Conservation (phyloP, 2,113 vertebrate species). For the Laticauda colubrina region DNA sequence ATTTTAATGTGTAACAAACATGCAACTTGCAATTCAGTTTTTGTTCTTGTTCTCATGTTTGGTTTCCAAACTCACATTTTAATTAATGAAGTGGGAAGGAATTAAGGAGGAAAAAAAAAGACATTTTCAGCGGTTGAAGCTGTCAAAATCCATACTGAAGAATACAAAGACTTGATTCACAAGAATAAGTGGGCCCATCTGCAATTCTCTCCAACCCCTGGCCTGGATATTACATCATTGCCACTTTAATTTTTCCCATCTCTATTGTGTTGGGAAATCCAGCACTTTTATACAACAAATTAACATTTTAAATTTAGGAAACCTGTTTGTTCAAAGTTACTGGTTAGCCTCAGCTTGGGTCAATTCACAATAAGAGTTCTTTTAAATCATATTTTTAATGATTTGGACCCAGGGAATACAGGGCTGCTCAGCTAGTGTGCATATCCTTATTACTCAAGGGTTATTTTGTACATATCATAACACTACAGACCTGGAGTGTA, state of each 20-base stretch:
- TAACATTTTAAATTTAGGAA: not conserved
- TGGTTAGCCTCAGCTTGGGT: not conserved
- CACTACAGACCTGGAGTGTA: not conserved
- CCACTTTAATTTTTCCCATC: not conserved
- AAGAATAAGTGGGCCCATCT: not conserved
- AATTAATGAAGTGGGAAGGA: not conserved
- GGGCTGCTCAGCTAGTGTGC: no score
- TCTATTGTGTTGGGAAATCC: not conserved
- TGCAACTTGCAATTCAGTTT: not conserved
- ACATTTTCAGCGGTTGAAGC: not conserved
- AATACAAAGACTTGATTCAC: not conserved
- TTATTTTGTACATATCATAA: no score
- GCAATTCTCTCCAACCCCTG: not conserved
- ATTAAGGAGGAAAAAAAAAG: not conserved
- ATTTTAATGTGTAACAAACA: not conserved
- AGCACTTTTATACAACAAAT: not conserved
- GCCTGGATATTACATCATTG: not conserved
- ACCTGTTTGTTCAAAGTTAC: not conserved
- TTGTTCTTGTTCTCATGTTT: not conserved
- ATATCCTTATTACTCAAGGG: no score
- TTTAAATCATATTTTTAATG: not conserved
- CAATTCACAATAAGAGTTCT: not conserved
- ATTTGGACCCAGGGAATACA: not conserved
- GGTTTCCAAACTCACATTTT: not conserved
- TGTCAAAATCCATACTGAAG: not conserved